phyloP scores from a whole-genome alignment of 2,113 vertebrate genomes.

The Eretmochelys imbricata region DNA sequence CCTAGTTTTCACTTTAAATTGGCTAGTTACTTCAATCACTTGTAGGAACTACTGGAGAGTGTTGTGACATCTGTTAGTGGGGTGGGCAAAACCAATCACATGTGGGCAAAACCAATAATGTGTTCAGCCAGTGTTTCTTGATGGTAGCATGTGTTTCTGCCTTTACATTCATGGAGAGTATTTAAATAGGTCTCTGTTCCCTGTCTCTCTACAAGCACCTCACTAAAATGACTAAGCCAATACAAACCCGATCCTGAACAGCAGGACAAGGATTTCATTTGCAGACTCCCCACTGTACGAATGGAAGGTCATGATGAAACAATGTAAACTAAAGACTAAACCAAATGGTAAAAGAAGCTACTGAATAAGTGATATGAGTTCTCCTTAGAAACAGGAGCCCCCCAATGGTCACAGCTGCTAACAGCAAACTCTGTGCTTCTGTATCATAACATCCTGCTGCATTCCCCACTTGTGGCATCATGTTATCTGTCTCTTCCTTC shows the following conservation, averaged over 20 bases:
- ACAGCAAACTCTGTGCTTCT: neutral
- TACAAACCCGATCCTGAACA: neutral
- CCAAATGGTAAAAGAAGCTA: neutral
- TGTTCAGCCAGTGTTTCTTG: neutral
- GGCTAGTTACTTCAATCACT: neutral
- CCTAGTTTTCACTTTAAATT: neutral
- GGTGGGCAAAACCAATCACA: slow-evolving; percentile 8
- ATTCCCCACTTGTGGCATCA: neutral
- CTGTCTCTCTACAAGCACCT: neutral
- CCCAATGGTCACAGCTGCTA: neutral
- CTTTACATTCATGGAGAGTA: neutral
- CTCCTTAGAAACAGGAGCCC: neutral
- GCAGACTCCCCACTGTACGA: neutral
- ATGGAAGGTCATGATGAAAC: neutral
- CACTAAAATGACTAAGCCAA: neutral
- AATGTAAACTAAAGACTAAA: neutral
- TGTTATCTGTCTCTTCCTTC: neutral
- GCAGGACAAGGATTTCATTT: neutral
- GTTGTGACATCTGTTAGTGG: slow-evolving; percentile 57
- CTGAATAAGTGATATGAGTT: neutral
- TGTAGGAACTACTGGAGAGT: slow-evolving; percentile 49
- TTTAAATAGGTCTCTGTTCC: neutral
- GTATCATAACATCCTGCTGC: neutral
- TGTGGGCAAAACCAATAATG: neutral
- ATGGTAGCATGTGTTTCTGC: neutral